Conservation (phyloP, 1,140 invertebrate genomes). For the Pseudomyrmex flavicornis region DNA sequence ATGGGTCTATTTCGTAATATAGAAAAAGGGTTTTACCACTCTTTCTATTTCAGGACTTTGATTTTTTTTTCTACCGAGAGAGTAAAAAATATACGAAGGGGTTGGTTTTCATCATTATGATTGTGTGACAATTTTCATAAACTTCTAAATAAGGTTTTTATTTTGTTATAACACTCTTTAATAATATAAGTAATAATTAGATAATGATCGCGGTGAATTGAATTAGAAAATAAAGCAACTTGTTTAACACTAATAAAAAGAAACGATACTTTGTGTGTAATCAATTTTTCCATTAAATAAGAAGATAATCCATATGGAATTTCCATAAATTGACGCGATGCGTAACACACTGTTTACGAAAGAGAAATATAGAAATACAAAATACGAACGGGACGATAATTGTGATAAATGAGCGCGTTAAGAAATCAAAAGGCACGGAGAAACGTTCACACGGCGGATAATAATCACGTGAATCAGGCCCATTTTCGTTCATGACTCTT, state of each 20-base stretch:
- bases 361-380: conserved; percentile 32
- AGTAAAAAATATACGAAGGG: conserved; percentile 40
- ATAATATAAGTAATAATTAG: background rate
- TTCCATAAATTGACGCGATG: background rate
- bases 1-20: conserved; percentile 53
- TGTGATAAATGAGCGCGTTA: conserved; percentile 65
- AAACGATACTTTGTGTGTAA: background rate
- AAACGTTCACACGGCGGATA: conserved; percentile 61
- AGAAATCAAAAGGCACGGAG: conserved; percentile 63
- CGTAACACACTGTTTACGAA: background rate
- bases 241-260: background rate
- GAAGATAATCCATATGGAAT: background rate
- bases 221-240: background rate
- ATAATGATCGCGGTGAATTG: background rate
- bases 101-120: background rate
- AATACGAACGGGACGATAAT: conserved; percentile 49
- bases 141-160: background rate
- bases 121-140: background rate
- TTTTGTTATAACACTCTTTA: background rate
- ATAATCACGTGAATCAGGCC: conserved; percentile 67
- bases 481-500: conserved; percentile 72
- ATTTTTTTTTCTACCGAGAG: conserved; percentile 11
- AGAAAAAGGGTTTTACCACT: conserved; percentile 21
- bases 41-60: conserved; percentile 20
- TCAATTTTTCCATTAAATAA: conserved; percentile 9